Percentiles rank a stretch among this genome's conserved stretches.
These are phyloP conservation scores for Heliconius nattereri DNA, from an alignment of 1,140 invertebrate species.

Conservation along the genomic window DNA sequence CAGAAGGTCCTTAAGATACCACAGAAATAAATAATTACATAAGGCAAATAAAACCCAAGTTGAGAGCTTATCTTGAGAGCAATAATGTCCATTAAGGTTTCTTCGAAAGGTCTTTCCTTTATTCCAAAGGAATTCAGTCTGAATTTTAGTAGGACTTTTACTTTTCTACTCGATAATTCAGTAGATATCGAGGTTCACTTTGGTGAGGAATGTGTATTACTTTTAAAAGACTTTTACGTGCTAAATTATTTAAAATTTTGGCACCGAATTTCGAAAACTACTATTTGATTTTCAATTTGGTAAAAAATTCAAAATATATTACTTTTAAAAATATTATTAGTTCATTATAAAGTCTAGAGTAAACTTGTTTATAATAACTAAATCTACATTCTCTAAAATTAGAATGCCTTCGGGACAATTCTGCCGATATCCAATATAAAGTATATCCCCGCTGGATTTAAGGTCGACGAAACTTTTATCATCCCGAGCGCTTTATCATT, in stretches of 20 bases:
- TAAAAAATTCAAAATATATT: neutral
- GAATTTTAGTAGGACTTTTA: slow-evolving; percentile 15
- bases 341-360: neutral
- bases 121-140: slow-evolving; percentile 13
- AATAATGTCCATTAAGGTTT: slow-evolving; percentile 14
- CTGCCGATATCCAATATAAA: slow-evolving; percentile 4
- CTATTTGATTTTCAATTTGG: neutral
- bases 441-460: neutral
- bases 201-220: neutral
- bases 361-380: neutral
- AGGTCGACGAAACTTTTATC: slow-evolving; percentile 5
- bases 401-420: neutral
- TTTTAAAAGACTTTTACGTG: neutral
- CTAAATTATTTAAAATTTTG: neutral
- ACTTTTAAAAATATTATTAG: neutral
- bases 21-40: slow-evolving; percentile 14
- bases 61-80: slow-evolving; percentile 9
- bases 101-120: slow-evolving; percentile 8
- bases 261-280: neutral
- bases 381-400: neutral
- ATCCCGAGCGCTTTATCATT: neutral
- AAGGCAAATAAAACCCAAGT: slow-evolving; percentile 14
- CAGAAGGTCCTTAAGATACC: neutral
- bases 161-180: slow-evolving; percentile 19
- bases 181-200: neutral